A percentile compares a stretch with the other conserved stretches of the same genome.
Evolutionary conservation across 2,113 vertebrate species (phyloP).

Genomic region (Neopipo cinnamomea): DNA sequence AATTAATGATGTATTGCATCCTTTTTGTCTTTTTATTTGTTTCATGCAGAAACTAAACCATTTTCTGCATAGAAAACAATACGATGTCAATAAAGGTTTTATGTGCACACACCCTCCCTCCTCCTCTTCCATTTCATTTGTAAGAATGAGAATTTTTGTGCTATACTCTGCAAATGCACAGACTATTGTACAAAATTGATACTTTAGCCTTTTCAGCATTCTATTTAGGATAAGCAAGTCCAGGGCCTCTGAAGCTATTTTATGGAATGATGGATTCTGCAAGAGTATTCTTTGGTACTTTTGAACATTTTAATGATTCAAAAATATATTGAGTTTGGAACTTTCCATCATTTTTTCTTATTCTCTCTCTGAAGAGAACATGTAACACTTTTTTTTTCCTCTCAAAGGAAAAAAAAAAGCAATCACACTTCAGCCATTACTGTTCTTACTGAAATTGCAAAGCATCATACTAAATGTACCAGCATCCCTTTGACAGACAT

Average conservation of each 20-base stretch:
- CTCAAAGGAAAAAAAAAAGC: not conserved
- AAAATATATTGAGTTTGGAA: conserved; percentile 37
- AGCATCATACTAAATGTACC: conserved; percentile 20
- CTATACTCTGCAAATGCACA: not conserved
- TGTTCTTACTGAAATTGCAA: conserved; percentile 46
- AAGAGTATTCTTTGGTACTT: conserved; percentile 11
- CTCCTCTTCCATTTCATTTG: not conserved
- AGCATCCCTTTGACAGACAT: conserved; percentile 37
- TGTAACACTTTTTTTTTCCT: not conserved
- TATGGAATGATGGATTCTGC: conserved; percentile 43
- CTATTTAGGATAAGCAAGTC: not conserved
- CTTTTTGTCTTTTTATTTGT: not conserved
- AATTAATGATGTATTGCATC: not conserved
- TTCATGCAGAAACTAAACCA: not conserved
- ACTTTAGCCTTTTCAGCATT: conserved; percentile 16
- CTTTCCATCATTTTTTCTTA: conserved; percentile 25
- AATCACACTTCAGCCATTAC: conserved; percentile 44
- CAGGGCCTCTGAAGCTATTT: conserved; percentile 7
- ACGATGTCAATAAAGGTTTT: not conserved
- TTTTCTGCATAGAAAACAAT: not conserved
- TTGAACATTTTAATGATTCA: not conserved
- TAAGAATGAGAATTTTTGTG: not conserved
- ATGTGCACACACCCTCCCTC: not conserved
- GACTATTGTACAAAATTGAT: not conserved
- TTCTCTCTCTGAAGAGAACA: not conserved